Percentiles rank a stretch among this genome's conserved stretches.
These are phyloP conservation scores for Eustalomyia histrio DNA, from an alignment of 2,888 invertebrate species.

Conservation along the genomic window DNA sequence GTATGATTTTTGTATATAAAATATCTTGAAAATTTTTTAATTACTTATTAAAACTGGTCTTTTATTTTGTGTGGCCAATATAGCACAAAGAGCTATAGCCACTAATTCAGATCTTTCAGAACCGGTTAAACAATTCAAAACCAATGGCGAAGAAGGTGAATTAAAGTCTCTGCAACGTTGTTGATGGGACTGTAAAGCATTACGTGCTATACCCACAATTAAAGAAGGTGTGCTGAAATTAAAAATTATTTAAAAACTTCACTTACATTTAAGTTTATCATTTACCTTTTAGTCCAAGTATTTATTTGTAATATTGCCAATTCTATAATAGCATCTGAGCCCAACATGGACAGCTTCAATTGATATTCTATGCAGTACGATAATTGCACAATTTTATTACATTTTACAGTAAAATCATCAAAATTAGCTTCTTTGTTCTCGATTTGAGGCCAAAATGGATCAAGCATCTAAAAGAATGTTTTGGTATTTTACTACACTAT, in stretches of 20 bases:
- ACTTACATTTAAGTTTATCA: neutral
- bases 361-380: slow-evolving; percentile 77
- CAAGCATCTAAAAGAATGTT: slow-evolving; percentile 73
- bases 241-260: neutral
- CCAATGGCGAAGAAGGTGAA: slow-evolving; percentile 74
- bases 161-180: slow-evolving; percentile 75
- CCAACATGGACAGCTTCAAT: slow-evolving; percentile 77
- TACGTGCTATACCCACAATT: slow-evolving; percentile 77
- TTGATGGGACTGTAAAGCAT: slow-evolving; percentile 76
- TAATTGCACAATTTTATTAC: slow-evolving; percentile 74
- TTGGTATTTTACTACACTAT: no score
- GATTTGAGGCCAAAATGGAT: slow-evolving; percentile 78
- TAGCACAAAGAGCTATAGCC: slow-evolving; percentile 76
- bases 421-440: slow-evolving; percentile 75
- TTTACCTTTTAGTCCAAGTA: slow-evolving; percentile 78
- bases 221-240: slow-evolving; percentile 75
- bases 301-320: slow-evolving; percentile 78
- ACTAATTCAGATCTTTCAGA: slow-evolving; percentile 78
- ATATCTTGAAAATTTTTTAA: slow-evolving; percentile 20
- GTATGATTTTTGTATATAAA: neutral
- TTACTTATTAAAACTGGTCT: slow-evolving; percentile 78
- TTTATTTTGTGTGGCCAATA: slow-evolving; percentile 76
- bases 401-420: slow-evolving; percentile 77
- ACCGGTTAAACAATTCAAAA: slow-evolving; percentile 78
- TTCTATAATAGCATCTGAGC: slow-evolving; percentile 77